These are phyloP conservation scores for Monodelphis domestica DNA, from an alignment of 2,797 vertebrate genomes.

Conservation along the genomic window DNA sequence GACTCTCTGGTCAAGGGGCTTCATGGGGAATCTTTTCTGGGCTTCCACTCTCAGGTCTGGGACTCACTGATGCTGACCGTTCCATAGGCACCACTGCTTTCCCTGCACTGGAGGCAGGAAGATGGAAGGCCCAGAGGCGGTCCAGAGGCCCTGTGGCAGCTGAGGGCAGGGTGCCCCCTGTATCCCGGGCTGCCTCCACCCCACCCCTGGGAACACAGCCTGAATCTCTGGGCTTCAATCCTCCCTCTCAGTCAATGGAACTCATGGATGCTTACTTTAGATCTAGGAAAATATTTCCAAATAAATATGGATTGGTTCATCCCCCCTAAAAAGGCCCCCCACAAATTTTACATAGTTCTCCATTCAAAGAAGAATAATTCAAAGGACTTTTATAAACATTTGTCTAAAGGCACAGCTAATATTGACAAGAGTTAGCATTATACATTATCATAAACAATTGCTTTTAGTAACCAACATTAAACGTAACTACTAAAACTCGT, in stretches of 20 bases:
- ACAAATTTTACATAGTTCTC: constrained; percentile 36
- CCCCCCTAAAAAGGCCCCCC: no score
- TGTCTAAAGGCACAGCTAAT: constrained; percentile 47
- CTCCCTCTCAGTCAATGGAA: background rate
- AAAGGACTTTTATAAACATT: constrained; percentile 24
- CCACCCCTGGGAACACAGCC: no score
- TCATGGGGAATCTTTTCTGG: background rate
- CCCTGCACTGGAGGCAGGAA: background rate
- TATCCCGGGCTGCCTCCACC: background rate
- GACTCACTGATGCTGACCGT: background rate
- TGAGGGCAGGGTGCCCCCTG: background rate
- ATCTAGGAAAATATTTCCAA: background rate
- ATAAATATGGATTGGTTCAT: background rate
- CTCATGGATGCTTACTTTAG: background rate
- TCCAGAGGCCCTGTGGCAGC: no score
- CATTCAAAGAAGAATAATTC: constrained; percentile 40
- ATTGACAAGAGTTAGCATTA: constrained; percentile 22
- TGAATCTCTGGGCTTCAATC: background rate
- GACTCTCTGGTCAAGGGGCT: background rate
- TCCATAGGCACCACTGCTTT: no score
- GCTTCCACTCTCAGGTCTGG: background rate
- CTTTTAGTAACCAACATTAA: background rate
- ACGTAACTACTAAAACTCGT: background rate
- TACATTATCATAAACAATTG: constrained; percentile 19
- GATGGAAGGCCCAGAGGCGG: background rate